Conservation (phyloP, 1,140 invertebrate species). For the Caerostris darwini region DNA sequence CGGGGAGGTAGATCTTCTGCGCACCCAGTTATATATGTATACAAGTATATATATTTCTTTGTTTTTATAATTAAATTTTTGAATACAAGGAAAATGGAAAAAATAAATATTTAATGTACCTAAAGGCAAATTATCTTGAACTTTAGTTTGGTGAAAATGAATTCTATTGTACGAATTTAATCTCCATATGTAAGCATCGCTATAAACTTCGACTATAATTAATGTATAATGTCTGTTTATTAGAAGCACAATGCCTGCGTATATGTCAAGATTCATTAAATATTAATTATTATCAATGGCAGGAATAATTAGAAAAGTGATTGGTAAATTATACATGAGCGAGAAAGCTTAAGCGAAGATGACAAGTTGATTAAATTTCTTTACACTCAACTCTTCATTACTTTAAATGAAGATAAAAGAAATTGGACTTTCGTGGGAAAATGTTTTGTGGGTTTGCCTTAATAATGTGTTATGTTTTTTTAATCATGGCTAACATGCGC, state of each 20-base stretch:
- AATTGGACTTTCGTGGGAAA: not conserved
- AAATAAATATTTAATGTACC: too few species aligned
- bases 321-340: slow-evolving; percentile 12
- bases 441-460: not conserved
- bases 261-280: not conserved
- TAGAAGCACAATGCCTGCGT: not conserved
- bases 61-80: too few species aligned
- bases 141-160: not conserved
- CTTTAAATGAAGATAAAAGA: slow-evolving; percentile 1
- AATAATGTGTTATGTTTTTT: not conserved
- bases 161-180: not conserved
- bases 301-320: not conserved
- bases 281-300: slow-evolving; percentile 21
- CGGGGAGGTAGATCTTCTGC: too few species aligned
- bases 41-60: too few species aligned
- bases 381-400: not conserved
- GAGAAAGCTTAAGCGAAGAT: not conserved
- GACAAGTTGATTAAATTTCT: not conserved
- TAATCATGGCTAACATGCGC: too few species aligned
- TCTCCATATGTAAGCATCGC: not conserved
- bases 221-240: not conserved
- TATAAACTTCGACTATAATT: not conserved
- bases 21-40: too few species aligned
- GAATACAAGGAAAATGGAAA: too few species aligned
- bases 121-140: not conserved